Conservation (phyloP, 2,888 invertebrate species). For the Pecten maximus region DNA sequence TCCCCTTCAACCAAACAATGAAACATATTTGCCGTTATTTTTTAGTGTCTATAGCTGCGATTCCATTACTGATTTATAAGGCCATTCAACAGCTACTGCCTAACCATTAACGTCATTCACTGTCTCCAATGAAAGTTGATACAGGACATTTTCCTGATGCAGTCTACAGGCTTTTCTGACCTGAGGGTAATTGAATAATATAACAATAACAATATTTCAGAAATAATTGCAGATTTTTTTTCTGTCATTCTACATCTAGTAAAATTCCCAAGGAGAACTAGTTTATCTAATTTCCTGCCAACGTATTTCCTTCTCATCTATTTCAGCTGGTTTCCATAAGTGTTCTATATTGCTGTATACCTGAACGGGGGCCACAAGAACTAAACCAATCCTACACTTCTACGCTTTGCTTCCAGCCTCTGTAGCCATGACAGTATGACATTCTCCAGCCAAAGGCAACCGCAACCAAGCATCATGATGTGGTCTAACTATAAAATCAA, state of each 20-base stretch:
- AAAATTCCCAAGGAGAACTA: neutral
- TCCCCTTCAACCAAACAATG: slow-evolving; percentile 15
- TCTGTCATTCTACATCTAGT: slow-evolving; percentile 20
- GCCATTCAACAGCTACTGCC: neutral
- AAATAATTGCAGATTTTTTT: neutral
- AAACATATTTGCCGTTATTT: slow-evolving; percentile 13
- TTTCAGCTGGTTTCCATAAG: neutral
- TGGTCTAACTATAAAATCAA: neutral
- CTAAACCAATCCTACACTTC: neutral
- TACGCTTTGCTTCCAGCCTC: neutral
- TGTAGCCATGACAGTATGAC: neutral
- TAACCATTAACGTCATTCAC: slow-evolving; percentile 6
- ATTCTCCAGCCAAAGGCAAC: neutral
- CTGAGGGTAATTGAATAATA: slow-evolving; percentile 14
- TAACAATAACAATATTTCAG: neutral
- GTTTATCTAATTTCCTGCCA: neutral
- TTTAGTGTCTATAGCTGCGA: neutral
- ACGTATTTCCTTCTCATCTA: neutral
- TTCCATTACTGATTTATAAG: neutral
- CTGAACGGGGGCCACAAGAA: neutral
- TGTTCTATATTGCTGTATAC: neutral
- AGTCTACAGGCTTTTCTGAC: neutral
- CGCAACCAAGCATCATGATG: neutral
- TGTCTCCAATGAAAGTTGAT: slow-evolving; percentile 16
- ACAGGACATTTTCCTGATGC: neutral